These are phyloP conservation scores for Mastacembelus armatus DNA, from an alignment of 2,797 vertebrate genomes.

Conservation along the genomic window DNA sequence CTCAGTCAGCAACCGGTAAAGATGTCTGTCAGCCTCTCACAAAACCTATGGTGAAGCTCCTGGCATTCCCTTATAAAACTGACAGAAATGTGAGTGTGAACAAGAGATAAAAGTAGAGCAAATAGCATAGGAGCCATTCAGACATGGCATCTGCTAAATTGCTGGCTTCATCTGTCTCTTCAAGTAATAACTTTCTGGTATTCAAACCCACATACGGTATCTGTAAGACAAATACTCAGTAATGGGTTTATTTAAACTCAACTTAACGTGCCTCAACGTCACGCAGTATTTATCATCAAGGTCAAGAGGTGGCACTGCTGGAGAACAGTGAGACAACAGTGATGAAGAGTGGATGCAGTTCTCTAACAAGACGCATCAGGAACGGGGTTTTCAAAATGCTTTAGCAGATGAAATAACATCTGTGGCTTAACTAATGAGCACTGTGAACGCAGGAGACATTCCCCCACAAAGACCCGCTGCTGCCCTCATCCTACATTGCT, in stretches of 20 bases:
- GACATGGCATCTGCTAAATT: not conserved
- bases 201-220: slow-evolving; percentile 1
- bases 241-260: slow-evolving; percentile 13
- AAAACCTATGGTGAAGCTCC: slow-evolving; percentile 28
- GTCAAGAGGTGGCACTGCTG: not conserved
- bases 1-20: slow-evolving; percentile 62
- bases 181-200: not conserved
- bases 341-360: not conserved
- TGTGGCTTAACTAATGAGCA: not conserved
- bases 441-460: not conserved
- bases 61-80: not conserved
- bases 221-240: not conserved
- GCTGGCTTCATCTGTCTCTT: not conserved
- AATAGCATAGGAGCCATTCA: not conserved
- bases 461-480: no score
- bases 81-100: slow-evolving; percentile 15
- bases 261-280: not conserved
- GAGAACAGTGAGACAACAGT: not conserved
- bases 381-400: slow-evolving; percentile 15
- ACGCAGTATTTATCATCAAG: not conserved
- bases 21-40: slow-evolving; percentile 52
- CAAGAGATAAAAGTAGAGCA: not conserved
- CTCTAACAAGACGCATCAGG: slow-evolving; percentile 6
- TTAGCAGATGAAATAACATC: slow-evolving; percentile 7
- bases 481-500: no score